phyloP scores from a whole-genome alignment of 2,797 vertebrate species.

The Eremophila alpestris region DNA sequence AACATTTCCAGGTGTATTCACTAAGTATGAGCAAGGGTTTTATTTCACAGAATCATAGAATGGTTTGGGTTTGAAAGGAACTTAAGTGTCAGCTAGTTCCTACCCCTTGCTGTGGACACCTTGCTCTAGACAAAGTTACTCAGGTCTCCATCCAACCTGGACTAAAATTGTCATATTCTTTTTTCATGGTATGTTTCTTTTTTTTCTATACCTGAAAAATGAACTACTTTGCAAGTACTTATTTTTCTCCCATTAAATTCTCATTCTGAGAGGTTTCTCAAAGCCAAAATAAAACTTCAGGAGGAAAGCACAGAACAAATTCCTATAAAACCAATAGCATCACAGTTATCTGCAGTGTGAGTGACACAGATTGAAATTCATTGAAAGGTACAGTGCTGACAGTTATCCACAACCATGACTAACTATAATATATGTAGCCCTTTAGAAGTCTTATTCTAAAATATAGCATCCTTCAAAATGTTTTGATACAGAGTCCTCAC shows the following conservation, averaged over 20 bases:
- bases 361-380: neutral
- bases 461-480: neutral
- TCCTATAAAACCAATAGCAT: neutral
- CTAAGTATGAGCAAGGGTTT: neutral
- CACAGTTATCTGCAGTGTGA: neutral
- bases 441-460: constrained; percentile 3
- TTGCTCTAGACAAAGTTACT: neutral
- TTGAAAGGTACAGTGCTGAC: neutral
- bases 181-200: neutral
- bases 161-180: neutral
- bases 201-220: neutral
- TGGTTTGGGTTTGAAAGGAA: neutral
- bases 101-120: neutral
- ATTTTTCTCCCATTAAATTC: neutral
- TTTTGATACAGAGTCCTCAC: neutral
- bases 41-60: neutral
- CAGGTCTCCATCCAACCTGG: neutral
- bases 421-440: neutral
- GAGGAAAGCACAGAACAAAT: neutral
- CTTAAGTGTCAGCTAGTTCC: neutral
- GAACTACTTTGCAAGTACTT: neutral
- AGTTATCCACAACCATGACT: neutral
- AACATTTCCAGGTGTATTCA: neutral
- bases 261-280: neutral
- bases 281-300: neutral